Evolutionary conservation across 2,888 invertebrate species (phyloP), one percentile per base, ranked within the genome.

Genomic region (Girardia tigrina): DNA sequence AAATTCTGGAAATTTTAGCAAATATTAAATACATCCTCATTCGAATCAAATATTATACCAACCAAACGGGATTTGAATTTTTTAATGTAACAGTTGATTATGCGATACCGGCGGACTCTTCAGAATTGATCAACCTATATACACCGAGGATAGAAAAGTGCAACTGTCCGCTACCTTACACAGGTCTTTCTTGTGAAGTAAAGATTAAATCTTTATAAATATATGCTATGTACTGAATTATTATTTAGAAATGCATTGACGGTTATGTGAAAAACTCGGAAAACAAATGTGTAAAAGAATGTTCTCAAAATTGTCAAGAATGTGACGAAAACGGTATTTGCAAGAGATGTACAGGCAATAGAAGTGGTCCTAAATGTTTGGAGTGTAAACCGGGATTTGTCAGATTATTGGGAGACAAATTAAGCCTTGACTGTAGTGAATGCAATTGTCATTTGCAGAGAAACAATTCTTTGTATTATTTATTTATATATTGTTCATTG

Each of bases 61-160:
- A 71, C n/a, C 71, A 71, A 29, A 71, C 71, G n/a, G 29, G 29
- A 28, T 71, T 71, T 23, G 71, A 71, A 29, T 28, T 71, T 14
- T 28, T 29, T 28, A 71, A 71, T 28, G 28, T 23, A 6, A 71
- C 28, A 6, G 28, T 71, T n/a, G 71, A 71, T 6, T 23, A 71
- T 23, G 71, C 23, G 2, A 29, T 28, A 4, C 4, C 28, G 4
- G 20, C 6, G 14, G 26, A 26, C 6, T 14, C 16, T 6, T 71
- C 56, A 4, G 4, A 20, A 23, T 4, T 6, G 2, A 56, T 16
- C 27, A 29, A 28, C 27, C 23, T 28, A 6, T 71, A 71, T 71
- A 20, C 29, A 6, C 28, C 71, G 14, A 71, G 29, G 23, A 71
- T 71, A 6, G 71, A 71, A 20, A 29, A 28, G 20, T 71, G 71